Evolutionary conservation across 2,113 vertebrate genomes (phyloP), one percentile per base, ranked within the genome.

Genomic region (Hiodon alosoides): DNA sequence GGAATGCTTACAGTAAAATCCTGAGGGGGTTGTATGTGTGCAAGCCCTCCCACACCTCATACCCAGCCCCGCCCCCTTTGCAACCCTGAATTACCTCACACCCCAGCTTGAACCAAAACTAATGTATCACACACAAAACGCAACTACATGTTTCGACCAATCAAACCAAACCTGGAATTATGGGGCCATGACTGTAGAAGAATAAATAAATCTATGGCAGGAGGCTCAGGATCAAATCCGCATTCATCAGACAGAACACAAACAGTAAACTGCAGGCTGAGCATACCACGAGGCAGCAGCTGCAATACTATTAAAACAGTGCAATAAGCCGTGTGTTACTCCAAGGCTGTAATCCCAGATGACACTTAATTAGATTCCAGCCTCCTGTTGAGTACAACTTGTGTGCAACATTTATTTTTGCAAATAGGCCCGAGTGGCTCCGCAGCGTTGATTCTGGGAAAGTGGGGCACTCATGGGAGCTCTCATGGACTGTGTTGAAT

Each of bases 331-430:
- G 59, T 5, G 9, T 64, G 50, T 72, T 67, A 17, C 67, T 62
- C 72, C 13, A 10, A 14, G 61, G 62, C 68, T 31, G 8, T 69
- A 71, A 77, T 77, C 69, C 75, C 69, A 7, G 31, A 53, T 75
- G 59, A 78, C 68, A 71, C 72, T 76, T 64, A 62, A 76, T 76
- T 70, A 76, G 68, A 70, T 70, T 54, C 60, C 52, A 51, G 60
- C 72, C 72, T 71, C 73, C 77, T 70, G 67, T 64, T 74, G 72
- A 74, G 67, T 58, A 7, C 53, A 31, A 54, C 61, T 66, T 68
- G 51, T 47, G 77, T 67, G 61, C 60, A 60, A 71, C 77, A 75
- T 71, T 52, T 67, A 75, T 66, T 78, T 8, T 17, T 11, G 67
- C 61, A 66, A 66, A 75, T 66, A 70, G 60, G 67, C 66, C 54